phyloP scores from a whole-genome alignment of 2,797 vertebrate genomes.

The Hydrophis major region DNA sequence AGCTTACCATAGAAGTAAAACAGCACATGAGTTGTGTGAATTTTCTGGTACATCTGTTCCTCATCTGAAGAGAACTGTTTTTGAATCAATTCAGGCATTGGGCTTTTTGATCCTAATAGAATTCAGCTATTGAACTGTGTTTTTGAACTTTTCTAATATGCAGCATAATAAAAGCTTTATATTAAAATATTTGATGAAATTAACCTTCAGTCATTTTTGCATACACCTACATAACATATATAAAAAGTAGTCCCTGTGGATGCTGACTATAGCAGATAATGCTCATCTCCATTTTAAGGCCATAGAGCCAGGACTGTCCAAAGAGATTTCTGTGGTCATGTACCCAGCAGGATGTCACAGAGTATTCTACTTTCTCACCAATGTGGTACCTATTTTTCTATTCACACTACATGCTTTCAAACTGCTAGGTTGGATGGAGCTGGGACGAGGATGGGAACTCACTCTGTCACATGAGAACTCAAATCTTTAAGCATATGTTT shows the following conservation, averaged over 20 bases:
- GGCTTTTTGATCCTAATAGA: neutral
- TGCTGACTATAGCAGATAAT: neutral
- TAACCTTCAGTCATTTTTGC: neutral
- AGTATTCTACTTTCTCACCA: neutral
- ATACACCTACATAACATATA: neutral
- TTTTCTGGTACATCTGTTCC: conserved; percentile 1
- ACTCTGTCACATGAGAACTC: neutral
- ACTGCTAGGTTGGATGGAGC: neutral
- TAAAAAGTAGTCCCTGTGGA: neutral
- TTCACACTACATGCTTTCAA: neutral
- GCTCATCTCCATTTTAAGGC: neutral
- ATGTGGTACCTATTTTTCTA: neutral
- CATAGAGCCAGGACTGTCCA: neutral
- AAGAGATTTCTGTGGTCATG: neutral
- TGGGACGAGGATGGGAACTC: neutral
- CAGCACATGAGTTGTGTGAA: neutral
- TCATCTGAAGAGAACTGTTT: neutral
- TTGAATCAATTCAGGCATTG: conserved; percentile 44
- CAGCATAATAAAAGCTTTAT: neutral
- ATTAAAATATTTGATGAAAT: neutral
- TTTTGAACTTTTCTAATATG: neutral
- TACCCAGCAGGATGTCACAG: neutral
- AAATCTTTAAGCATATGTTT: neutral
- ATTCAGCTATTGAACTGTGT: neutral
- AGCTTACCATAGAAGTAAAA: conserved; percentile 17